These are phyloP conservation scores for Premnoplex brunnescens DNA, from an alignment of 2,797 vertebrate genomes.

Conservation along the genomic window DNA sequence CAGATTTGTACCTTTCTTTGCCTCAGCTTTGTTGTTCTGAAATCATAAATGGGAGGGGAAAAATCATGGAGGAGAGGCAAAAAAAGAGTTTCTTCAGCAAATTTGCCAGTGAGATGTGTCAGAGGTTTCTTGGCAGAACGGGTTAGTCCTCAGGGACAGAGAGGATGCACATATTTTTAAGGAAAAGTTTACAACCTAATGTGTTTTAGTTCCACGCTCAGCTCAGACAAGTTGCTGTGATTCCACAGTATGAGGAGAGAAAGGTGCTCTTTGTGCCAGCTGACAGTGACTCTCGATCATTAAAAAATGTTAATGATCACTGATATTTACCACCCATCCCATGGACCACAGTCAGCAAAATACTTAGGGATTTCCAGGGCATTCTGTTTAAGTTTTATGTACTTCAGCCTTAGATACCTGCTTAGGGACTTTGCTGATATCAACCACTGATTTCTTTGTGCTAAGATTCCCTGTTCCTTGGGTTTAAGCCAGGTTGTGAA, in stretches of 20 bases:
- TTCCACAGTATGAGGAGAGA: not conserved
- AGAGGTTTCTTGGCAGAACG: not conserved
- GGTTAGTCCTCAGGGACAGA: not conserved
- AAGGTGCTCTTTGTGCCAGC: not conserved
- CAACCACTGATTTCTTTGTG: not conserved
- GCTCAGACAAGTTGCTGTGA: not conserved
- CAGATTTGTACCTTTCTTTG: not conserved
- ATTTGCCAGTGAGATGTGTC: not conserved
- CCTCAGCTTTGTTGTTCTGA: not conserved
- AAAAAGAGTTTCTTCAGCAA: not conserved
- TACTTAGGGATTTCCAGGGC: not conserved
- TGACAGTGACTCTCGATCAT: not conserved
- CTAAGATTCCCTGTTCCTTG: not conserved
- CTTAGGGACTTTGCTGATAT: not conserved
- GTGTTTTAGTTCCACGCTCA: not conserved
- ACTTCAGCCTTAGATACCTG: not conserved
- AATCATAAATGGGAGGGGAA: not conserved
- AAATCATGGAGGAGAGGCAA: not conserved
- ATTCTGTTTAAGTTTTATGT: not conserved
- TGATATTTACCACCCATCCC: not conserved
- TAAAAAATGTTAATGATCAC: not conserved
- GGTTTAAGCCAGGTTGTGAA: not conserved
- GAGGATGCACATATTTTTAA: not conserved
- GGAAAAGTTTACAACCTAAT: not conserved
- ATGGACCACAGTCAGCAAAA: not conserved